Evolutionary conservation across 2,888 invertebrate genomes (phyloP).

Genomic region (Ectropis crepuscularia): DNA sequence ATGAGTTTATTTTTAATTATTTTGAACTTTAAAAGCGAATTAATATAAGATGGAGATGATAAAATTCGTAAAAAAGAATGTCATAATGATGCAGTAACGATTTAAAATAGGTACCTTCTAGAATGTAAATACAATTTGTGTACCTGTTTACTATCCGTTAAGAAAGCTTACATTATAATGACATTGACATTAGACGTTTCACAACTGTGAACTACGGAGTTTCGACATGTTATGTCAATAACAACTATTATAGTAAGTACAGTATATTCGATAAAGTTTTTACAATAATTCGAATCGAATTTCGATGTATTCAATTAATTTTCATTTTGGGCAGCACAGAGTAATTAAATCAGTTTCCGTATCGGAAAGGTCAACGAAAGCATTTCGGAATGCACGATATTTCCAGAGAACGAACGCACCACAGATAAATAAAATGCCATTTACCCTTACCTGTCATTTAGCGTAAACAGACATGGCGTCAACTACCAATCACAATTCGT

Average conservation of each 20-base stretch:
- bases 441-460: too few species aligned
- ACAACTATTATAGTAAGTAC: neutral
- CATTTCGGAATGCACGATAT: constrained; percentile 6
- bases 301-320: constrained; percentile 18
- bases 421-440: neutral
- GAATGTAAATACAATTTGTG: constrained; percentile 3
- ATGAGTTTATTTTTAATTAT: too few species aligned
- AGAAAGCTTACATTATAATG: constrained; percentile 23
- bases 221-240: constrained; percentile 14
- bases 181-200: constrained; percentile 31
- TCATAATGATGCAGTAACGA: neutral
- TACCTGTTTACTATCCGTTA: constrained; percentile 22
- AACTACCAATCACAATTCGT: too few species aligned
- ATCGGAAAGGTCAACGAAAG: constrained; percentile 21
- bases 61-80: neutral
- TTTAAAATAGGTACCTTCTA: neutral
- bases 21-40: too few species aligned
- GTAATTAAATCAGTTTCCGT: constrained; percentile 21
- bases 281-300: too few species aligned
- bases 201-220: constrained; percentile 20
- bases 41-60: constrained; percentile 4
- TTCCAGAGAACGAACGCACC: neutral
- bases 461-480: too few species aligned
- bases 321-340: constrained; percentile 15
- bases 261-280: too few species aligned